These are phyloP conservation scores for Pseudomyrmex gracilis DNA, from an alignment of 1,140 invertebrate genomes.

Conservation along the genomic window DNA sequence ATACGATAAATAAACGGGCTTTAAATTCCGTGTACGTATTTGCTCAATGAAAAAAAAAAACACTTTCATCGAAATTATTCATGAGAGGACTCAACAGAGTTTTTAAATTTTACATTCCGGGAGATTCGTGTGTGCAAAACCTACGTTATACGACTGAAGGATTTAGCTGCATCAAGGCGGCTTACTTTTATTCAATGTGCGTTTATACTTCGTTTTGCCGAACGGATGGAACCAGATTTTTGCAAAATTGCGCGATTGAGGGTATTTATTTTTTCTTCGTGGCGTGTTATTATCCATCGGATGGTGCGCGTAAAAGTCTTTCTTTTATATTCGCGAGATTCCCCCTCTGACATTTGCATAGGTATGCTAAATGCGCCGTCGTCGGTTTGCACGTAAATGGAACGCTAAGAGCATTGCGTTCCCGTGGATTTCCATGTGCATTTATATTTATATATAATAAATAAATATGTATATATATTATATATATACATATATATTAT, in stretches of 20 bases:
- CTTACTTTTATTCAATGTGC: neutral
- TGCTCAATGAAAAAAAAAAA: neutral
- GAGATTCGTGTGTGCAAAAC: neutral
- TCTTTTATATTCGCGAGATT: slow-evolving; percentile 55
- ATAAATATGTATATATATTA: neutral
- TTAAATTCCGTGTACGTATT: slow-evolving; percentile 20
- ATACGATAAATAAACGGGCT: neutral
- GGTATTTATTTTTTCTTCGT: slow-evolving; percentile 32
- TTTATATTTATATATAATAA: neutral
- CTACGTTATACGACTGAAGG: neutral
- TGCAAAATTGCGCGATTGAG: neutral
- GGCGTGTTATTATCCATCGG: slow-evolving; percentile 25
- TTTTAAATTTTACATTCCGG: neutral
- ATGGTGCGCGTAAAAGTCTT: slow-evolving; percentile 47
- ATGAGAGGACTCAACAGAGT: slow-evolving; percentile 15
- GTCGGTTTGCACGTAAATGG: slow-evolving; percentile 9
- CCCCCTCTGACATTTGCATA: slow-evolving; percentile 67
- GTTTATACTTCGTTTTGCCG: slow-evolving; percentile 8
- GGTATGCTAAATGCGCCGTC: slow-evolving; percentile 22
- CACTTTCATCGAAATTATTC: slow-evolving; percentile 16
- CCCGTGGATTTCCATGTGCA: neutral
- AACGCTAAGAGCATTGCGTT: slow-evolving; percentile 36
- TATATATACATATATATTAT: neutral
- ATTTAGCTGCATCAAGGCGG: neutral
- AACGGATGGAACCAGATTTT: slow-evolving; percentile 59